Evolutionary conservation across 2,797 vertebrate genomes (phyloP).

Genomic region (Clarias fuscus): DNA sequence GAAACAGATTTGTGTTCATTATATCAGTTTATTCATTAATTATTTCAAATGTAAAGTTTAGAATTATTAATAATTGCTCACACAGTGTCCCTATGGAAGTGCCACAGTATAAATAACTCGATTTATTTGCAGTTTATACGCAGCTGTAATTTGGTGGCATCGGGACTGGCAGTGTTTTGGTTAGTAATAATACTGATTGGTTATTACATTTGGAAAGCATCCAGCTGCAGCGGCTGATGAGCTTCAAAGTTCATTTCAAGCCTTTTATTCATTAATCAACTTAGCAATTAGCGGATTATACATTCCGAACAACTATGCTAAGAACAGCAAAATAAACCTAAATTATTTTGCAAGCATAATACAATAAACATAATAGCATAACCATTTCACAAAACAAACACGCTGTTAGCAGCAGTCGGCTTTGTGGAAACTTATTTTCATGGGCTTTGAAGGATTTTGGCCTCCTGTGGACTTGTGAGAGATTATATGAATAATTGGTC

Average conservation of each 20-base stretch:
- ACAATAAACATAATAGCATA: slow-evolving; percentile 11
- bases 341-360: background rate
- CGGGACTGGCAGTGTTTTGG: background rate
- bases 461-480: slow-evolving; percentile 57
- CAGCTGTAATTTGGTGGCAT: background rate
- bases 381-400: slow-evolving; percentile 46
- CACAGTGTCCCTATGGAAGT: background rate
- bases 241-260: slow-evolving; percentile 16
- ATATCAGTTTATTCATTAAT: background rate
- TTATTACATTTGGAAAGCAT: slow-evolving; percentile 21
- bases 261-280: slow-evolving; percentile 34
- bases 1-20: background rate
- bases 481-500: slow-evolving; percentile 63
- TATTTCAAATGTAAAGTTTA: background rate
- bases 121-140: background rate
- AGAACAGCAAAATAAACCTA: slow-evolving; percentile 43
- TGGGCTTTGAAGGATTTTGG: slow-evolving; percentile 53
- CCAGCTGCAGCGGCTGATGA: slow-evolving; percentile 9
- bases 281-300: slow-evolving; percentile 22
- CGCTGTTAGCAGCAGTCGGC: slow-evolving; percentile 48
- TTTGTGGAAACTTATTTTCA: slow-evolving; percentile 55
- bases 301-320: slow-evolving; percentile 9
- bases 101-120: background rate
- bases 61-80: background rate
- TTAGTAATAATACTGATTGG: slow-evolving; percentile 13